Base-by-base conservation (phyloP, 2,797 vertebrate genomes). In the Pseudocheirus occidentalis region DNA sequence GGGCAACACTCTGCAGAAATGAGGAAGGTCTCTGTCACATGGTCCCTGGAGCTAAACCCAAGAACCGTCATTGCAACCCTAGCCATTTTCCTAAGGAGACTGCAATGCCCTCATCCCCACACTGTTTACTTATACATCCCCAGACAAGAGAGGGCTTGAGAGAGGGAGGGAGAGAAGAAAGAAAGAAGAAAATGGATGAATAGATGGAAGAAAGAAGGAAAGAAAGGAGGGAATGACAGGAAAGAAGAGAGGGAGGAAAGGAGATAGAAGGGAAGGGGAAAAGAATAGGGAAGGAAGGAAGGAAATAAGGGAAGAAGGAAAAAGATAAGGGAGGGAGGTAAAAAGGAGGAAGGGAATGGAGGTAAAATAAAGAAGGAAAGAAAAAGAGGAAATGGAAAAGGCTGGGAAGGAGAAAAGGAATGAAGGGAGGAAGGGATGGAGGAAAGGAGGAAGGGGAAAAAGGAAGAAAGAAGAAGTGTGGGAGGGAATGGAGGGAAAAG, bases 301-400 rank as follows among this genome's bases (percentile, higher is more conserved):
- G 7, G 16, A 24, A 81, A 46, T 18, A 4, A 14, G 16, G 18
- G 18, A 10, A 0, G 21, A 27, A 81, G 40, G 66, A 31, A 81
- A 2, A 5, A 40, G 14, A 2, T 1, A 5, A 3, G 7, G 40
- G 1, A 24, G 4, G 16, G 66, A 73, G 12, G 2, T 1, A 81
- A 24, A 24, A 46, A 46, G 6, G 9, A 46, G 18, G 18, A 73
- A 73, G 6, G 5, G 18, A 28, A 66, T 28, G 14, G 31, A n/a
- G 13, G 5, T 4, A 9, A 66, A 46, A 11, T 7, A 46, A 81
- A 3, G 66, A 46, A 81, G n/a, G n/a, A 73, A 73, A 6, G 59
- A 66, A 40, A 73, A 73, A n/a, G 6, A n/a, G 34, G 0, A 16
- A 40, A 21, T 4, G 66, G 10, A 66, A 14, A 13, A 62, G 34